Evolutionary conservation across 2,888 invertebrate species (phyloP).

Genomic region (Andrena chrysosceles): DNA sequence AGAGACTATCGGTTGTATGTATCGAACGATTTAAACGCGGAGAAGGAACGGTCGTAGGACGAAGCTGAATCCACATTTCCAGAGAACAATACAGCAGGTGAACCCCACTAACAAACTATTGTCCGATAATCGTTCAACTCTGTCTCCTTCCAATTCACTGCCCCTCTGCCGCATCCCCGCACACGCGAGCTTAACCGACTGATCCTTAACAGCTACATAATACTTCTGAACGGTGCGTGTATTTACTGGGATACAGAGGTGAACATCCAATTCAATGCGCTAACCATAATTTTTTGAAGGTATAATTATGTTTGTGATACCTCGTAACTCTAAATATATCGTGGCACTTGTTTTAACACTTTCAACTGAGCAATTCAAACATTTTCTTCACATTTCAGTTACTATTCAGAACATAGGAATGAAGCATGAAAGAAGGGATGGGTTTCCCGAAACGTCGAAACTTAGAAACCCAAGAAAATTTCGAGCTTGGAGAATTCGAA

Average conservation of each 20-base stretch:
- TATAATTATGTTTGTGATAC: too few relatives aligned
- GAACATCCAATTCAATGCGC: background rate
- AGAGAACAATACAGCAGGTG: slow-evolving; percentile 84
- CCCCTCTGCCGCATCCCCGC: slow-evolving; percentile 52
- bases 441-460: too few relatives aligned
- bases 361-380: background rate
- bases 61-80: slow-evolving; percentile 83
- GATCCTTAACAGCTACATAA: slow-evolving; percentile 51
- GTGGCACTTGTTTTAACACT: background rate
- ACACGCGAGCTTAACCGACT: slow-evolving; percentile 52
- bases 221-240: slow-evolving; percentile 16
- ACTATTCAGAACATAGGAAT: background rate
- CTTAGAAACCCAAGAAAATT: too few relatives aligned
- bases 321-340: background rate
- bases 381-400: background rate
- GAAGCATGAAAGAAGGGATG: background rate
- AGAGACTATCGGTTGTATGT: slow-evolving; percentile 48
- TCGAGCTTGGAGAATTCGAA: too few relatives aligned
- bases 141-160: slow-evolving; percentile 61
- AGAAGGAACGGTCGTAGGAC: slow-evolving; percentile 64
- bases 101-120: slow-evolving; percentile 85
- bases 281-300: background rate
- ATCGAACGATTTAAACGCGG: slow-evolving; percentile 62
- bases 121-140: slow-evolving; percentile 83
- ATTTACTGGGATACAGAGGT: slow-evolving; percentile 7